A percentile compares a stretch with the other conserved stretches of the same genome.
Evolutionary conservation across 1,140 invertebrate genomes (phyloP).

Genomic region (Meloidogyne exigua): DNA sequence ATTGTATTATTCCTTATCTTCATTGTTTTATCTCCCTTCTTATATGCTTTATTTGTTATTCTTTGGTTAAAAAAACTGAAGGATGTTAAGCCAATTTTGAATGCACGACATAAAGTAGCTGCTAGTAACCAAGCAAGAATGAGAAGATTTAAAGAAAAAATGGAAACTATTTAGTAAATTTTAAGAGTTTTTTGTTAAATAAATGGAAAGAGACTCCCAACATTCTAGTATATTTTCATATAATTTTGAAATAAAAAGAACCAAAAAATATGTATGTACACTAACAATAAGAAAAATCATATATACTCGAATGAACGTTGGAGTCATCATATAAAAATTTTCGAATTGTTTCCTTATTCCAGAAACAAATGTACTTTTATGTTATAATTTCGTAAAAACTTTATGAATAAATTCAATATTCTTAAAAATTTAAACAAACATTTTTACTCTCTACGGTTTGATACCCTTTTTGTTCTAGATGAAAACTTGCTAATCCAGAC

Average conservation of each 20-base stretch:
- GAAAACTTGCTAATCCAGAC: conserved; percentile 26
- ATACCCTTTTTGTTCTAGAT: conserved; percentile 26
- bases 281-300: too few species aligned
- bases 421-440: neutral
- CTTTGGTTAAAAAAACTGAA: conserved; percentile 22
- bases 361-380: too few species aligned
- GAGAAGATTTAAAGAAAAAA: conserved; percentile 3
- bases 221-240: neutral
- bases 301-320: too few species aligned
- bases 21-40: conserved; percentile 22
- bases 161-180: neutral
- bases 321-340: too few species aligned
- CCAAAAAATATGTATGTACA: neutral
- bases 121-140: conserved; percentile 11
- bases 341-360: too few species aligned
- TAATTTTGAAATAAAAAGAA: neutral
- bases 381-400: neutral
- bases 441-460: conserved; percentile 2
- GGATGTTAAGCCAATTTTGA: conserved; percentile 2
- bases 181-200: neutral
- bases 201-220: conserved; percentile 7
- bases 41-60: conserved; percentile 14
- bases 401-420: neutral
- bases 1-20: conserved; percentile 26
- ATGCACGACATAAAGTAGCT: conserved; percentile 15